These are phyloP conservation scores for Papilio polytes DNA, from an alignment of 1,140 invertebrate species.

Conservation along the genomic window DNA sequence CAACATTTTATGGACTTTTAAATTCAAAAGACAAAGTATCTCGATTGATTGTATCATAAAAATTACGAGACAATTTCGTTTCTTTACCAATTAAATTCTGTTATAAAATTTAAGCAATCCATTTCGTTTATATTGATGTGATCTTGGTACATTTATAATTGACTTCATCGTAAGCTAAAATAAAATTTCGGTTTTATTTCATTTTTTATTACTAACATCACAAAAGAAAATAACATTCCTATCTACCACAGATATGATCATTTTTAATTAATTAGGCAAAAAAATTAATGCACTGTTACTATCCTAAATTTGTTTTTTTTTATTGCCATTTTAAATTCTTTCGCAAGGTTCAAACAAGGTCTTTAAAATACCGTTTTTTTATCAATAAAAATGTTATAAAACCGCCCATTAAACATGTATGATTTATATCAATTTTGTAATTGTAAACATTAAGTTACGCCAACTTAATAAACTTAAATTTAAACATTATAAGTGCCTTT, in stretches of 20 bases:
- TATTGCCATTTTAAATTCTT: no score
- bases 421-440: background rate
- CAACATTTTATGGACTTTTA: background rate
- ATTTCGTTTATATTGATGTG: constrained; percentile 14
- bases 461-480: background rate
- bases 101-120: constrained; percentile 9
- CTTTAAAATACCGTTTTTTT: background rate
- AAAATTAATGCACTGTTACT: no score
- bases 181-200: constrained; percentile 3
- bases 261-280: no score
- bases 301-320: no score
- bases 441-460: background rate
- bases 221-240: background rate
- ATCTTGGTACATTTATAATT: constrained; percentile 14
- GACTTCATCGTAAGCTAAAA: background rate
- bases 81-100: constrained; percentile 26
- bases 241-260: no score
- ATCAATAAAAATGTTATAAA: background rate
- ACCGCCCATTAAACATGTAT: background rate
- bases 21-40: constrained; percentile 6
- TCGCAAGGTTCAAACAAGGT: background rate
- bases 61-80: constrained; percentile 21
- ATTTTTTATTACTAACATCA: constrained; percentile 5
- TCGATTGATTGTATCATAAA: constrained; percentile 18
- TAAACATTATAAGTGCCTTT: background rate